Percentiles rank a stretch among this genome's conserved stretches.
Conservation (phyloP, 1,140 invertebrate genomes). For the Tachypleus tridentatus region DNA sequence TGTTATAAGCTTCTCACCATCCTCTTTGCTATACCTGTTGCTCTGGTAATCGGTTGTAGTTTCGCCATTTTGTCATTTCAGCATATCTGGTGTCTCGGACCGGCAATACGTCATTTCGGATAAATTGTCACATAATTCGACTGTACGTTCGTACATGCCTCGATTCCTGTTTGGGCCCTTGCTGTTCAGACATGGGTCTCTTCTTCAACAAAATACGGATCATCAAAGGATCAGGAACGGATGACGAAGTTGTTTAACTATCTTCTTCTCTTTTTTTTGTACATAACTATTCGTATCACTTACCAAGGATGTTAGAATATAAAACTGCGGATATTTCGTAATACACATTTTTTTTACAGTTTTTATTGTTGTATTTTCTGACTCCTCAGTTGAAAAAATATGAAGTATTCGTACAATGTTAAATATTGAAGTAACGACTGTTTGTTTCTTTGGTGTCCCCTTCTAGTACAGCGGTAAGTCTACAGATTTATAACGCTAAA, state of each 20-base stretch:
- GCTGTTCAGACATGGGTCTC: slow-evolving; percentile 47
- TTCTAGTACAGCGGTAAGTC: no score
- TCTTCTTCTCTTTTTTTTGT: no score
- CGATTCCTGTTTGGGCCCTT: slow-evolving; percentile 47
- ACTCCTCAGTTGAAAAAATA: no score
- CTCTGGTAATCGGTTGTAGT: slow-evolving; percentile 51
- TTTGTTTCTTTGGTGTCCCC: no score
- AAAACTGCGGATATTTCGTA: no score
- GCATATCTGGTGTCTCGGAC: slow-evolving; percentile 59
- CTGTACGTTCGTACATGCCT: slow-evolving; percentile 43
- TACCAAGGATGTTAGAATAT: no score
- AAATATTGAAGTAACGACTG: no score
- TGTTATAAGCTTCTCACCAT: slow-evolving; percentile 57
- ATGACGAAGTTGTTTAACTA: neutral
- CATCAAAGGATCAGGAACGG: neutral
- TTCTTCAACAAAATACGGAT: slow-evolving; percentile 50
- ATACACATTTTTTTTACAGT: no score
- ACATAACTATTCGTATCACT: no score
- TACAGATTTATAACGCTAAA: no score
- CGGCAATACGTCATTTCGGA: slow-evolving; percentile 49
- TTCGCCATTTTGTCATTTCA: slow-evolving; percentile 63
- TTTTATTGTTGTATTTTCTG: no score
- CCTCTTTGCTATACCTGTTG: slow-evolving; percentile 50
- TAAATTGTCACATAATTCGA: slow-evolving; percentile 48
- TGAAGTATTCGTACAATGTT: no score